phyloP scores from a whole-genome alignment of 2,888 invertebrate genomes.

The Spatulosminthurus flaviceps region DNA sequence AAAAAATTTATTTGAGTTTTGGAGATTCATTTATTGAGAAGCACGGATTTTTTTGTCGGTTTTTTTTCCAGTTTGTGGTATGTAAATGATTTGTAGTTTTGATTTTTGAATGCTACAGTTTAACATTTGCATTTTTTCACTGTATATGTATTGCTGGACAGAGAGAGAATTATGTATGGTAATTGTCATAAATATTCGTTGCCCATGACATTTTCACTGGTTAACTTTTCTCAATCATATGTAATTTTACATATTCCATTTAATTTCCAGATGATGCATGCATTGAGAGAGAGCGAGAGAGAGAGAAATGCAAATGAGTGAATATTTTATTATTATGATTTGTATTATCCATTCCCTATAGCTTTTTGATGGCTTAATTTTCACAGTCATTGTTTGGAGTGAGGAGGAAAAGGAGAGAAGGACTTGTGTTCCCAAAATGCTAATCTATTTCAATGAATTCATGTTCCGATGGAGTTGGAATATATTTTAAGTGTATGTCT shows the following conservation, averaged over 20 bases:
- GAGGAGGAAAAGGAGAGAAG: not conserved
- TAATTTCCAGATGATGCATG: not conserved
- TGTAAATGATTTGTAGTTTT: constrained; percentile 1
- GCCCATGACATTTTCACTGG: not conserved
- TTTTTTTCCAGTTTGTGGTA: too few species aligned
- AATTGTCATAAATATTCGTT: not conserved
- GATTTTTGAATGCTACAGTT: not conserved
- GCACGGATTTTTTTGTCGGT: not conserved
- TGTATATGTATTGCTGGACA: too few species aligned
- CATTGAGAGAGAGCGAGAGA: too few species aligned
- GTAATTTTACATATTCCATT: not conserved
- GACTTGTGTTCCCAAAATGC: not conserved
- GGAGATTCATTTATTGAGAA: not conserved
- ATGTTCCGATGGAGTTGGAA: not conserved
- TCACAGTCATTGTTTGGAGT: constrained; percentile 1
- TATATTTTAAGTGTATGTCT: not conserved
- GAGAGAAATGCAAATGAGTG: not conserved
- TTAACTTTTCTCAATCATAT: not conserved
- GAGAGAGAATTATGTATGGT: too few species aligned
- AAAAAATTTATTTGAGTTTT: too few species aligned
- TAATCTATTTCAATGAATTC: not conserved
- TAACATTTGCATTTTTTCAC: too few species aligned
- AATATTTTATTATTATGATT: not conserved
- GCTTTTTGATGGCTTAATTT: constrained; percentile 3
- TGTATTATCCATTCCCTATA: not conserved